Base-by-base conservation (phyloP, 92 coral and sea anemone species). In the Plumapathes pennacea region DNA sequence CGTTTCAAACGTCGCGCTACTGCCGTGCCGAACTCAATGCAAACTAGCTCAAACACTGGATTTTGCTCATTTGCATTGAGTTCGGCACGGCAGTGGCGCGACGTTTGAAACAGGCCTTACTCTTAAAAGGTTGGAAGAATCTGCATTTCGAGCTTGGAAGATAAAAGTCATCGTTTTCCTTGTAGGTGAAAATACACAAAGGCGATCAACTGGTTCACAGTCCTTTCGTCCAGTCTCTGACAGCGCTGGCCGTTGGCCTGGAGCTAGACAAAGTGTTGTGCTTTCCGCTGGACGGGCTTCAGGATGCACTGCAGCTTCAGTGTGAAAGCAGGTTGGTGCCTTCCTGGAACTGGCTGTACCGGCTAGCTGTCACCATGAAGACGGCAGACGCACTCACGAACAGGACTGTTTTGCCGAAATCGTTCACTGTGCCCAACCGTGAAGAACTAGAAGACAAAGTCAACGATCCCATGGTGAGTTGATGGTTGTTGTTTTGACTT, bases 151-250 rank as follows among this genome's bases (percentile, higher is more conserved):
- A n/a, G n/a, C n/a, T n/a, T n/a, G n/a, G n/a, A n/a, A n/a, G n/a
- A n/a, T n/a, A n/a, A n/a, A n/a, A n/a, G n/a, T n/a, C n/a, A n/a
- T n/a, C n/a, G n/a, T n/a, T n/a, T n/a, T n/a, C n/a, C n/a, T n/a
- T n/a, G 5, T 46, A 86, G 89, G 71, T 50, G 11, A 67, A 71
- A 24, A 71, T 86, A 12, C 81, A 80, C 53, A 75, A 80, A 41
- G 95, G 89, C 15, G 79, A 86, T 46, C 95, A 86, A 32, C 85
- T 86, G 21, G 62, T 82, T 22, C 85, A 82, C 60, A 81, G 89
- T 40, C 77, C 76, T 0, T 82, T 82, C 67, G 85, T 86, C 23
- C 89, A 86, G 50, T 86, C 85, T 22, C 72, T 86, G 45, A 61
- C 89, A 19, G 77, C 95, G 32, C 59, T 86, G 43, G 41, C 81